Evolutionary conservation across 2,113 vertebrate species (phyloP), one percentile per base, ranked within the genome.

Genomic region (Paratilapia polleni): DNA sequence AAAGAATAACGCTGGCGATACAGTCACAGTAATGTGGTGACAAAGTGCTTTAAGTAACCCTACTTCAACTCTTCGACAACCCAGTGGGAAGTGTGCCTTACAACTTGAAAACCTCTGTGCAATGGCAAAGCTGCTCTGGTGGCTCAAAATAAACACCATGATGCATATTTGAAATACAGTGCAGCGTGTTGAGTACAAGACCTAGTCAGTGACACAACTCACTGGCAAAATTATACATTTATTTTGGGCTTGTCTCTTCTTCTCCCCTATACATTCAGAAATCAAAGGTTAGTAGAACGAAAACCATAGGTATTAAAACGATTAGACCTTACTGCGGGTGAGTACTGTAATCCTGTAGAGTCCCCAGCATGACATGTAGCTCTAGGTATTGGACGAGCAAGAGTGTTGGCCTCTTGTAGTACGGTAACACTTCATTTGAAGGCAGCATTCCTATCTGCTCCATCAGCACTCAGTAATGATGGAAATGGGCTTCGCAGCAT

Each of bases 361-460:
- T 94, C 89, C 92, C 92, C 92, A 95, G 96, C 96, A 96, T 96
- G 96, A 92, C 81, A 49, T 83, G 94, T 92, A 95, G 88, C 87
- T 92, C 83, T 91, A 93, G 85, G 91, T 93, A 88, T 62, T 93
- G 88, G 92, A 94, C 91, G 54, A 93, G 88, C 93, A 94, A 96
- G 96, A 94, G 96, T 96, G 96, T 95, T 96, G 95, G 91, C 94
- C 94, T 93, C 86, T 86, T 92, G 96, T 96, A 95, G 95, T 84
- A 74, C 66, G 94, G 94, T 96, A 96, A 96, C 96, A 96, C 95
- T 96, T 96, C 60, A 96, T 96, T 96, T 96, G 93, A 93, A 94
- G 74, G 92, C 95, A 93, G 82, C 95, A 93, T 96, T 96, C 94
- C 91, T 89, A 81, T 70, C 84, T 49, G 94, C 82, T 91, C 90